Evolutionary conservation across 2,888 invertebrate species (phyloP).

Genomic region (Catonia carolina): DNA sequence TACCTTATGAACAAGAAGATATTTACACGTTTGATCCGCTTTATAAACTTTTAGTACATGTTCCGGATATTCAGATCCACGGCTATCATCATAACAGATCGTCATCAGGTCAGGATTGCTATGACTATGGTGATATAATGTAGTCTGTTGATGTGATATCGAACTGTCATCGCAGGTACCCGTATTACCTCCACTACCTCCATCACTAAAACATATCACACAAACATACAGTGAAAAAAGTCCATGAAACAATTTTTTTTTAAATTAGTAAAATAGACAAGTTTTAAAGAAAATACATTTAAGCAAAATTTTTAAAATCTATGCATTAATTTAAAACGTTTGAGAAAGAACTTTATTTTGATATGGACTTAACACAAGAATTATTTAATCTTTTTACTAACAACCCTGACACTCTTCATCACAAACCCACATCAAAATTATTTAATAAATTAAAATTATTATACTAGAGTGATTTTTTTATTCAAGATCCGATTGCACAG

Average conservation of each 20-base stretch:
- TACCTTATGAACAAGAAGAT: slow-evolving; percentile 88
- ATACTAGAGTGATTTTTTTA: no score
- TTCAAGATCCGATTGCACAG: no score
- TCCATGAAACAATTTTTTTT: not conserved
- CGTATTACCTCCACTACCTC: slow-evolving; percentile 44
- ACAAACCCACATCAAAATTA: no score
- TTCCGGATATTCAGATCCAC: slow-evolving; percentile 83
- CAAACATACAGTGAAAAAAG: not conserved
- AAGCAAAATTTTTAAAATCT: no score
- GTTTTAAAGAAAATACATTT: no score
- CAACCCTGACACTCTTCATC: no score
- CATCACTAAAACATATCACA: slow-evolving; percentile 44
- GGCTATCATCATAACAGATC: slow-evolving; percentile 68
- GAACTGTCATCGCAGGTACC: slow-evolving; percentile 51
- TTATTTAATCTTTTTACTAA: no score
- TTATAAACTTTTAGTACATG: slow-evolving; percentile 95
- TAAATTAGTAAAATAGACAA: no score
- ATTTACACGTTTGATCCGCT: slow-evolving; percentile 96
- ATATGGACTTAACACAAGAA: no score
- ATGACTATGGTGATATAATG: slow-evolving; percentile 57
- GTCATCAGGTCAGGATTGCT: slow-evolving; percentile 80
- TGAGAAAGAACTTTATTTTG: no score
- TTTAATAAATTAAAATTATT: no score
- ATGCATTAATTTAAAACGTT: no score
- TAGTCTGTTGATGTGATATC: slow-evolving; percentile 30